Evolutionary conservation across 2,888 invertebrate genomes (phyloP), one percentile per base, ranked within the genome.

Genomic region (Syritta pipiens): DNA sequence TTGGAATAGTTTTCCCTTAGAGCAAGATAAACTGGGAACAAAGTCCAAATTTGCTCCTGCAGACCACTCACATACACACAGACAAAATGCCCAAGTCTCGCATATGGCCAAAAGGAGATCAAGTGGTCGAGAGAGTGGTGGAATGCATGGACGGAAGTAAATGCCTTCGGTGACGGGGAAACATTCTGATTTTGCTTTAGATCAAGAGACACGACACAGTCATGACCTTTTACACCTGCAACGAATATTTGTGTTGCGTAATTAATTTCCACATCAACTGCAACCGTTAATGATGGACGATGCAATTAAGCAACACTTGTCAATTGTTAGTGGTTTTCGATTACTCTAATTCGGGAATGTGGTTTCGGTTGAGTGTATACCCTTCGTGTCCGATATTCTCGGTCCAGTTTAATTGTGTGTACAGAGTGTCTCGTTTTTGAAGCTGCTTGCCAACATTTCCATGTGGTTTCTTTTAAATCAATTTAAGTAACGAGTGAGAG

Each of bases 271-370:
- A 65, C 22, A 32, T 35, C 32, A 20, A 32, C 22, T 28, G 42
- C 44, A 42, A 51, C 5, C 51, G 14, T 26, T 46, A 53, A 65
- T 35, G 20, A 65, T 32, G 28, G 65, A 53, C 32, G 26, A 24
- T 63, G 63, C 32, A 51, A 63, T 63, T 42, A 42, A 42, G 30
- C 51, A 51, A 22, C 42, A 30, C 40, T 53, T 46, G 53, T 35
- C 53, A 24, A 59, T 59, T 59, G 59, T 65, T 65, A 65, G 44
- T 53, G 53, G 65, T 44, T 65, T 53, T 53, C 24, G 32, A 65
- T 65, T 53, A 53, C 42, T 19, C 53, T 17, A 44, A 53, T 32
- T 51, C 63, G 49, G 42, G 3, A 9, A 20, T 14, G 28, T 22
- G 22, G 17, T 51, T 59, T 22, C 1, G 20, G 17, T 22, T 44